Evolutionary conservation across 2,797 vertebrate genomes (phyloP), one percentile per base, ranked within the genome.

Genomic region (Pogoniulus pusillus): DNA sequence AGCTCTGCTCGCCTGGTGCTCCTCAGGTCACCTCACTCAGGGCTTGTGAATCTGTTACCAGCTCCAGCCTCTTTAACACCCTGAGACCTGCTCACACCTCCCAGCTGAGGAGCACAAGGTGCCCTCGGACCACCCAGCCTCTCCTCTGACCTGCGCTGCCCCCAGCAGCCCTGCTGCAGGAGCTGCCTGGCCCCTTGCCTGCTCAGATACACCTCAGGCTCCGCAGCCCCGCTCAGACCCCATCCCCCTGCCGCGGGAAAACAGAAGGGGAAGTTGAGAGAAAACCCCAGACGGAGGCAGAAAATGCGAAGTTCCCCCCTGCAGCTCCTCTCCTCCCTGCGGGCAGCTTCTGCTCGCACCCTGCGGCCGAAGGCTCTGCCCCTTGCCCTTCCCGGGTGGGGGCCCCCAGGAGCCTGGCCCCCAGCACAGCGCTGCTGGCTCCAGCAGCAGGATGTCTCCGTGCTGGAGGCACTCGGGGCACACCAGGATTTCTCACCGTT

Each of bases 231-330:
- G 0, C 22, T 13, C 47, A 24, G 23, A 4, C 12, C 19, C 26
- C 47, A 2, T 12, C 78, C 34, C 4, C 22, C 47, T 0, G 1
- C 0, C 0, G 30, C n/a, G 55, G 43, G 75, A 90, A 84, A 74
- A 60, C 70, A 30, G 45, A 94, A 95, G 91, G 80, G 93, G 94
- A 96, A 96, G 92, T 90, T 6, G 66, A 39, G 5, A 65, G 59
- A 79, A 94, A 95, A 85, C 65, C 79, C 47, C 82, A 76, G 53
- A 85, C 69, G 1, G 37, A 94, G 76, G 20, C 7, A 55, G 43
- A 91, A 90, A 87, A 95, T 27, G 87, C 85, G 87, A 94, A 94
- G 93, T 90, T 91, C 82, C 68, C 68, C 68, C 89, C 39, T 29
- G n/a, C n/a, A 35, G 58, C 53, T 85, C 68, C 81, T 90, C 82